Evolutionary conservation across 2,888 invertebrate genomes (phyloP), one percentile per base, ranked within the genome.

Genomic region (Phyllotreta striolata): DNA sequence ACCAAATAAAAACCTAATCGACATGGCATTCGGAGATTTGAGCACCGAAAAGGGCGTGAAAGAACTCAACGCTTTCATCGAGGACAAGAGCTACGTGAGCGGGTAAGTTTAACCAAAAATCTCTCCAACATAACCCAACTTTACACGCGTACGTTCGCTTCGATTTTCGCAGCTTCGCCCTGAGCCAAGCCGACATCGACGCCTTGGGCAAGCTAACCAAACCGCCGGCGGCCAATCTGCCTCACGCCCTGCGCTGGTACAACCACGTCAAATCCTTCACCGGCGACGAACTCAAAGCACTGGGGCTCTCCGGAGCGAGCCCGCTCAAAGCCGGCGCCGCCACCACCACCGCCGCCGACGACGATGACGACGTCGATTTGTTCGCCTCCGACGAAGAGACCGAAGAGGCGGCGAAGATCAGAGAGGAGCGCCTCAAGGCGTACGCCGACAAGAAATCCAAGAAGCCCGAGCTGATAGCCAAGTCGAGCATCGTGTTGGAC

Each of bases 391-490:
- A 94, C 12, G 95, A 95, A 68, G 93, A 93, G 67, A 24, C 24
- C 24, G 95, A 93, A 80, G 92, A 92, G 80, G 92, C 88, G 61
- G 91, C 54, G n/a, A 38, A 60, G 49, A 35, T 60, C 79, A 91
- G 92, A 76, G 92, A 96, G 75, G 93, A 96, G 80, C 89, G 97
- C 76, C 83, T 98, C 52, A 91, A 93, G 76, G 96, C 94, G 1
- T 98, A 98, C 80, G 88, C 91, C 60, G 96, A 91, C 68, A 98
- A 97, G 83, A 98, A 98, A 83, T 88, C 95, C 0, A 96, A 94
- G 84, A 98, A 98, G 85, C 95, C 96, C 38, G 88, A 85, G 58
- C 85, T 96, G 7, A 95, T 98, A 82, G 98, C 98, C 61, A 98
- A 98, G 80, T 96, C 96, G 49, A 95, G 92, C 75, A 91, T 99